These are phyloP conservation scores for Psittacara wagleri DNA, from an alignment of 2,113 vertebrate species.

Conservation along the genomic window DNA sequence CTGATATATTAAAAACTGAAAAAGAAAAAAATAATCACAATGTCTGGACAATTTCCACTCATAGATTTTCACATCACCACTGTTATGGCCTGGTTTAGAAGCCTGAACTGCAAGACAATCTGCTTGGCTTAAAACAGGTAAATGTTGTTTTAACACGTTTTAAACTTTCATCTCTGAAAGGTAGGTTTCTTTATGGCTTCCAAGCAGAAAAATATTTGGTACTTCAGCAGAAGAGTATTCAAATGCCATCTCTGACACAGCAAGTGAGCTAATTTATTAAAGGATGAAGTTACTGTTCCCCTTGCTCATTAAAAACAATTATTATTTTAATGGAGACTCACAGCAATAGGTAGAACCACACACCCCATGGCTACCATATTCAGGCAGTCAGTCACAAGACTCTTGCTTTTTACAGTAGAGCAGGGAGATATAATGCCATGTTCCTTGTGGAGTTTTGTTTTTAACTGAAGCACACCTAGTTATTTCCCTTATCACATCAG, in stretches of 20 bases:
- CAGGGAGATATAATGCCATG: neutral
- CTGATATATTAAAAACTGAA: neutral
- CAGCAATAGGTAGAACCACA: neutral
- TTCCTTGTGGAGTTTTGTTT: neutral
- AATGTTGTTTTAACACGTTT: slow-evolving; percentile 37
- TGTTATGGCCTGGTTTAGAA: slow-evolving; percentile 53
- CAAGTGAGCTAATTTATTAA: neutral
- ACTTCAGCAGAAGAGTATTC: slow-evolving; percentile 28
- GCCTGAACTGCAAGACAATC: slow-evolving; percentile 35
- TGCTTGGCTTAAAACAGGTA: slow-evolving; percentile 41
- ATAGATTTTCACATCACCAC: slow-evolving; percentile 36
- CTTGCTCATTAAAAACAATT: neutral
- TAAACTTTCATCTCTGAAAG: slow-evolving; percentile 39
- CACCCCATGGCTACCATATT: neutral
- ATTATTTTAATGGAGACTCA: neutral
- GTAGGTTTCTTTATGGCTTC: slow-evolving; percentile 43
- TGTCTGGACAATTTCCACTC: neutral
- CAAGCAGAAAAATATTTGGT: slow-evolving; percentile 33
- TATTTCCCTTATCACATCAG: neutral
- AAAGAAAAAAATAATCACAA: neutral
- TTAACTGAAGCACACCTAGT: neutral
- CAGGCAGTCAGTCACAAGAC: neutral
- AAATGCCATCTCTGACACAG: slow-evolving; percentile 8
- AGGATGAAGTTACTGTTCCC: neutral
- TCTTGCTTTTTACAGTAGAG: neutral